phyloP scores from a whole-genome alignment of 1,140 invertebrate species.

The Cotesia vestalis region DNA sequence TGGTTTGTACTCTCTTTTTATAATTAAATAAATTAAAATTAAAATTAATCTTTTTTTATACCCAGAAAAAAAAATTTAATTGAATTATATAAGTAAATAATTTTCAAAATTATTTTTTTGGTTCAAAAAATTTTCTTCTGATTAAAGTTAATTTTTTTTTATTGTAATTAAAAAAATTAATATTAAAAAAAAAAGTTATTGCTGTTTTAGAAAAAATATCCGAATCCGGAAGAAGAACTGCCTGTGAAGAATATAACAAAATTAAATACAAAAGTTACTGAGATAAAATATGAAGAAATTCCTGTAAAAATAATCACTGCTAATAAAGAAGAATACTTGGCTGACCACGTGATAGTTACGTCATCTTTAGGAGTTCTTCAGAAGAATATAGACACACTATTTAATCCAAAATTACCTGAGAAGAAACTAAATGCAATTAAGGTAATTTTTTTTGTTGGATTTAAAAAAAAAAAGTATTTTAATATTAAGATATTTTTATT shows the following conservation, averaged over 20 bases:
- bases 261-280: slow-evolving; percentile 52
- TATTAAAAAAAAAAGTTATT: not conserved
- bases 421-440: slow-evolving; percentile 50
- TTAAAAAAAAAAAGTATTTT: not conserved
- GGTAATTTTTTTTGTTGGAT: not conserved
- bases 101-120: too few relatives aligned
- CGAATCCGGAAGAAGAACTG: slow-evolving; percentile 43
- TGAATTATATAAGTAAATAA: too few relatives aligned
- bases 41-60: not conserved
- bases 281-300: slow-evolving; percentile 50
- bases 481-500: slow-evolving; percentile 27
- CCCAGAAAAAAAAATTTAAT: too few relatives aligned
- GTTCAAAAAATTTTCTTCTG: too few relatives aligned
- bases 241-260: slow-evolving; percentile 53
- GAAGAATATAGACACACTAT: slow-evolving; percentile 68
- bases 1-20: slow-evolving; percentile 55
- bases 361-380: slow-evolving; percentile 76
- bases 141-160: not conserved
- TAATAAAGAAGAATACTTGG: slow-evolving; percentile 67
- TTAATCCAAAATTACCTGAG: slow-evolving; percentile 70
- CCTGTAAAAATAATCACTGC: slow-evolving; percentile 47
- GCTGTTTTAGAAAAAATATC: slow-evolving; percentile 49
- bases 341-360: slow-evolving; percentile 76
- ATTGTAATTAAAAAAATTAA: not conserved
- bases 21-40: not conserved